Evolutionary conservation across 2,888 invertebrate genomes (phyloP).

Genomic region (Caenorhabditis panamensis): DNA sequence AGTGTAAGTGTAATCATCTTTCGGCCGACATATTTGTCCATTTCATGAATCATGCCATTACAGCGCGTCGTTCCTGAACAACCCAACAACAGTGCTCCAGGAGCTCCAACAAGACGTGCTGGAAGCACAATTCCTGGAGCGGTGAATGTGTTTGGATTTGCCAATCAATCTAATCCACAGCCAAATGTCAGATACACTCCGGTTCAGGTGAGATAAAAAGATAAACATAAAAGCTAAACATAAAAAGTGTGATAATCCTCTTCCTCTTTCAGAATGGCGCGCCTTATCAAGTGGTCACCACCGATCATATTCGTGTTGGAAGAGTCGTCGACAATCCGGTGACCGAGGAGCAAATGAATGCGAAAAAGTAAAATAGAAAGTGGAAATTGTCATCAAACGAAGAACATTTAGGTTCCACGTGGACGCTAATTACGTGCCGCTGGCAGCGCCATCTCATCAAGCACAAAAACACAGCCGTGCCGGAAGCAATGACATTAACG

Average conservation of each 20-base stretch:
- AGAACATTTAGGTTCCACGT: conserved; percentile 42
- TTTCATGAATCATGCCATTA: conserved; percentile 41
- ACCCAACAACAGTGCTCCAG: conserved; percentile 52
- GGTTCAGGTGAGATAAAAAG: conserved; percentile 25
- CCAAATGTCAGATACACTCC: conserved; percentile 48
- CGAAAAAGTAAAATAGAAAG: conserved; percentile 28
- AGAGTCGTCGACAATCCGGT: conserved; percentile 60
- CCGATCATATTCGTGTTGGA: conserved; percentile 57
- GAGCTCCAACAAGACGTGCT: conserved; percentile 26
- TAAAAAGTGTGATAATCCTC: conserved; percentile 4
- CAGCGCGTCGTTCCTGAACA: conserved; percentile 54
- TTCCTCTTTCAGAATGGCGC: conserved; percentile 23
- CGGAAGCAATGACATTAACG: conserved; percentile 33
- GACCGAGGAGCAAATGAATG: conserved; percentile 61
- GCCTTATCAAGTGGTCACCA: conserved; percentile 58
- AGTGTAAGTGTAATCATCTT: conserved; percentile 41
- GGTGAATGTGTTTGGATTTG: conserved; percentile 58
- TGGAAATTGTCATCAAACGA: neutral
- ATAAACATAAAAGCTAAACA: conserved; percentile 1
- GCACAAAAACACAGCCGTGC: conserved; percentile 36
- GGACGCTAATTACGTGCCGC: conserved; percentile 47
- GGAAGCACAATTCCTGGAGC: conserved; percentile 58
- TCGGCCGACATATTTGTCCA: conserved; percentile 25
- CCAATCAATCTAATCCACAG: conserved; percentile 27
- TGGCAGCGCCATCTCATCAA: conserved; percentile 56